phyloP scores from a whole-genome alignment of 2,113 vertebrate species.

The Ivindomyrus marchei region DNA sequence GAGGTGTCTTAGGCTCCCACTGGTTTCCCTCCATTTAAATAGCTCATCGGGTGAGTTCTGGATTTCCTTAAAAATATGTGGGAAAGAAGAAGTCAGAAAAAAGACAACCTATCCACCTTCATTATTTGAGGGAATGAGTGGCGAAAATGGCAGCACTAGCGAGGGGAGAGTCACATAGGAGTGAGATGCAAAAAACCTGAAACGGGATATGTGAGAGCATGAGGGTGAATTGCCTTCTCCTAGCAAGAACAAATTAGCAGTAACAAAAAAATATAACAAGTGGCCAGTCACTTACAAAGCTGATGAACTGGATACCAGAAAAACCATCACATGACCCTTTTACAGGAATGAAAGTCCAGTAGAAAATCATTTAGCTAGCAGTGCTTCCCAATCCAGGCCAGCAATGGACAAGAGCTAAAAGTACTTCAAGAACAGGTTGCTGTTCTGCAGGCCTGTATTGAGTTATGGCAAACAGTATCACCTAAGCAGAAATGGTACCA shows the following conservation, averaged over 20 bases:
- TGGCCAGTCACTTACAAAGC: neutral
- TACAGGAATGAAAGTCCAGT: neutral
- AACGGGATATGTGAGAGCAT: neutral
- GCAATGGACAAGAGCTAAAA: neutral
- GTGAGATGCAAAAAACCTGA: neutral
- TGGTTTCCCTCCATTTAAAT: neutral
- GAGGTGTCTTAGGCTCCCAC: neutral
- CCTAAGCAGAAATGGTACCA: neutral
- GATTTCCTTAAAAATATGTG: neutral
- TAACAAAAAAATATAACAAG: neutral
- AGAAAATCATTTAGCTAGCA: neutral
- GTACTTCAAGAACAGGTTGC: neutral
- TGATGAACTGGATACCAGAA: neutral
- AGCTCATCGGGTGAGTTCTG: neutral
- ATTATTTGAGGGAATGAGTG: neutral
- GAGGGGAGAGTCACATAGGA: neutral
- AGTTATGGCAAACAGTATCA: neutral
- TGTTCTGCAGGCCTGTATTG: neutral
- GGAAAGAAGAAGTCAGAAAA: neutral
- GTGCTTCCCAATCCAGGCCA: neutral
- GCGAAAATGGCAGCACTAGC: neutral
- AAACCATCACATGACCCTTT: neutral
- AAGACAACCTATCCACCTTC: neutral
- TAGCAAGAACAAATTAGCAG: neutral
- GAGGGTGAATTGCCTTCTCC: neutral